phyloP scores from a whole-genome alignment of 2,113 vertebrate species.

The Myiagra hebetior region DNA sequence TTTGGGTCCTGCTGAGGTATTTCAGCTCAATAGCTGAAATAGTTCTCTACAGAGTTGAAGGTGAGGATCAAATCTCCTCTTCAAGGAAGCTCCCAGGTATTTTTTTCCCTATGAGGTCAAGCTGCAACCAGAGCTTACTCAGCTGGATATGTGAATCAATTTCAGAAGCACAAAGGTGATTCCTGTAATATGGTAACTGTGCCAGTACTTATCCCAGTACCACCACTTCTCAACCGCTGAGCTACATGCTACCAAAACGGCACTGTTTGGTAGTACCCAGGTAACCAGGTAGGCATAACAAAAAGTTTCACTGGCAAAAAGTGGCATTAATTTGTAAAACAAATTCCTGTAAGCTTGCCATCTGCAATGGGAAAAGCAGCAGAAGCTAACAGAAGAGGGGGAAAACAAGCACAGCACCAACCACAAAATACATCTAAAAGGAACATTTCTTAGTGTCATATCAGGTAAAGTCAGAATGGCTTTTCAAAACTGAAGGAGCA shows the following conservation, averaged over 20 bases:
- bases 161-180: background rate
- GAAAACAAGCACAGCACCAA: background rate
- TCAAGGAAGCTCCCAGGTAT: background rate
- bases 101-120: background rate
- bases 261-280: background rate
- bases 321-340: background rate
- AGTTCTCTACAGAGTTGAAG: background rate
- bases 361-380: background rate
- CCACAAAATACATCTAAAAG: background rate
- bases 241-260: background rate
- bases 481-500: background rate
- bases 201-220: background rate
- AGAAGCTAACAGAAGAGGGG: background rate
- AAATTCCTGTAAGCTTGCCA: background rate
- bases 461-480: background rate
- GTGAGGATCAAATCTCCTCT: background rate
- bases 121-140: background rate
- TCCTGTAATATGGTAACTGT: background rate
- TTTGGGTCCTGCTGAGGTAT: background rate
- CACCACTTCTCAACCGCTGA: background rate
- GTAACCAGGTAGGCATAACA: background rate
- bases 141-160: background rate
- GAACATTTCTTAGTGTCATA: background rate
- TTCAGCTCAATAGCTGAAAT: background rate
- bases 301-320: background rate